Evolutionary conservation across 2,888 invertebrate species (phyloP), one percentile per base, ranked within the genome.

Genomic region (Malthinus flaveolus): DNA sequence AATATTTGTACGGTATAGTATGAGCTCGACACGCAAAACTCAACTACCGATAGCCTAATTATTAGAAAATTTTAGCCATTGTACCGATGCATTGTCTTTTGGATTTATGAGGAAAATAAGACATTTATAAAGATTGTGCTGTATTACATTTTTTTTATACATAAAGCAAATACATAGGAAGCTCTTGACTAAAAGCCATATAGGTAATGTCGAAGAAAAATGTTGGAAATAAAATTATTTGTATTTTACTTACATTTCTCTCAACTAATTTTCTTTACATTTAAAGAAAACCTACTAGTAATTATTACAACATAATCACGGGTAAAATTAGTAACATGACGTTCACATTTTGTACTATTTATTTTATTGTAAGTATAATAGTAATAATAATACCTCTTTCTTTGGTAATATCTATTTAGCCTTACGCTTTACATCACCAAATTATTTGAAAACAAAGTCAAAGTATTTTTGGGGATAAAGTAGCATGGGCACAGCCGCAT

Each of bases 111-210:
- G 5, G 23, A 23, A 23, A 23, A 23, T 23, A 23, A 23, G 5
- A 23, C 23, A 36, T 32, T 47, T 59, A 54, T 39, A 46, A 59
- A 59, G 50, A 50, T 59, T 55, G 54, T 58, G 54, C 50, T 52
- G 59, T 59, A 55, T 59, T 55, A 55, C 47, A 59, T 47, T 49
- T 59, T 48, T 10, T 45, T 66, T 60, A 53, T 56, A 58, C 63
- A 68, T 63, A 69, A 70, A 71, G 71, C 71, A 70, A 71, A 68
- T 69, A 71, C 68, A 71, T 67, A 64, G 70, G 71, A 72, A 71
- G 71, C 71, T 70, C 68, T 68, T 64, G 65, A 68, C 71, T 73
- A 71, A 69, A 71, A 71, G 71, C 71, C 62, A 62, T 64, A 64
- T 62, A 56, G 56, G 49, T 54, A 42, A 3, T 23, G 23, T 23